Evolutionary conservation across 2,797 vertebrate species (phyloP).

Genomic region (Macrochelys suwanniensis): DNA sequence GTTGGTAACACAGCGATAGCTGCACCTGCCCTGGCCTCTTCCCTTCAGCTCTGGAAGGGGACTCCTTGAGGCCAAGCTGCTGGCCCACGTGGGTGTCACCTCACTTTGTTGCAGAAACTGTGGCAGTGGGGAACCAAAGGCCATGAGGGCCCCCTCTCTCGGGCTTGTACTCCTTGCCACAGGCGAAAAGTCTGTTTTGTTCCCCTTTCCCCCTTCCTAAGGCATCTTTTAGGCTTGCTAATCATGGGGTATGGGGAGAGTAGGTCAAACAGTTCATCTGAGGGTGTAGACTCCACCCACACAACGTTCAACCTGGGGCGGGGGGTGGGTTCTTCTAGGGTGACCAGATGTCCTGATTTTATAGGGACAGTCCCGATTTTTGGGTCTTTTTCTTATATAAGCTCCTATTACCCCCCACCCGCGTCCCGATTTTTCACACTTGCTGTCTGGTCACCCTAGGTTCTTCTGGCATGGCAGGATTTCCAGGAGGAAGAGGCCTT

Average conservation of each 20-base stretch:
- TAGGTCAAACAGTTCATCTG: neutral
- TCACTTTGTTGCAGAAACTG: neutral
- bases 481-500: accelerated
- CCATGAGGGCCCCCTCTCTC: neutral
- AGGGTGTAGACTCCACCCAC: neutral
- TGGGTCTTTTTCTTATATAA: too few species aligned
- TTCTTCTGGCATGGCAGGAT: neutral
- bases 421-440: too few species aligned
- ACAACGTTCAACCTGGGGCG: neutral
- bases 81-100: neutral
- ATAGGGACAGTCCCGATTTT: too few species aligned
- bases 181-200: neutral
- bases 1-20: neutral
- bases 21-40: neutral
- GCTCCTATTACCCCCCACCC: too few species aligned
- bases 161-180: neutral
- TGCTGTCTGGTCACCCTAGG: neutral
- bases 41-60: neutral
- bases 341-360: too few species aligned
- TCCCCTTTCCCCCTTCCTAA: neutral
- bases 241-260: neutral
- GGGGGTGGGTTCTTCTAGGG: neutral
- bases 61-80: neutral
- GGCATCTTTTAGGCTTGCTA: neutral
- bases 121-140: neutral